These are phyloP conservation scores for Antechinus stuartii DNA, from an alignment of 2,113 vertebrate genomes.

Conservation along the genomic window DNA sequence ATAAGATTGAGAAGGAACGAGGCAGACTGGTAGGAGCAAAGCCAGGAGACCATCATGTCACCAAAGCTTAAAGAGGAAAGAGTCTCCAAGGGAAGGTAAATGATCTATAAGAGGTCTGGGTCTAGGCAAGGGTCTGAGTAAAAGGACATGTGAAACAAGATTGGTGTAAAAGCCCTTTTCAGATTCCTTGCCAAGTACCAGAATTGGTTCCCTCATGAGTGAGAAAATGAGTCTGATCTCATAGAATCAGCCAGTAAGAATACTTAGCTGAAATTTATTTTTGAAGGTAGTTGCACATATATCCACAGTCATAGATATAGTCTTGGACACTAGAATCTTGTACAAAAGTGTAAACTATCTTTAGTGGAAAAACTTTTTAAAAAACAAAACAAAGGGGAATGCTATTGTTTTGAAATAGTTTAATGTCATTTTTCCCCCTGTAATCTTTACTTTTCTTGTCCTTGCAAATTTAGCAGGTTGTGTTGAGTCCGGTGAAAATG, in stretches of 20 bases:
- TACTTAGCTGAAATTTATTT: background rate
- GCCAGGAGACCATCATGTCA: background rate
- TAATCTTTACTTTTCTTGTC: background rate
- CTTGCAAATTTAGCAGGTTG: slow-evolving; percentile 90
- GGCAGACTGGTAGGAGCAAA: background rate
- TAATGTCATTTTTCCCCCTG: slow-evolving; percentile 16
- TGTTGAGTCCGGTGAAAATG: slow-evolving; percentile 95
- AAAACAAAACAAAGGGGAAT: background rate
- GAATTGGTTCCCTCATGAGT: background rate
- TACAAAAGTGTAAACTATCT: background rate
- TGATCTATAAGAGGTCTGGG: background rate
- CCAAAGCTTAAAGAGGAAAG: background rate
- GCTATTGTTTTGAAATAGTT: background rate
- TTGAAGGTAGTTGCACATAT: background rate
- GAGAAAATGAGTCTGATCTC: background rate
- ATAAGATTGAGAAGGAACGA: background rate
- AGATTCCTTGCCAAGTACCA: background rate
- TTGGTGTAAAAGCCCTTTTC: background rate
- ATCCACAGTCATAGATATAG: background rate
- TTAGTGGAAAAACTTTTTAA: background rate
- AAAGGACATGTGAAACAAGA: accelerated
- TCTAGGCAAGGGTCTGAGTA: background rate
- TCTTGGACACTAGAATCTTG: background rate
- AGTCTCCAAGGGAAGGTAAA: background rate
- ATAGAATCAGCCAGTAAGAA: background rate